Conservation (phyloP, 1,140 invertebrate genomes). For the Anoplolepis gracilipes region DNA sequence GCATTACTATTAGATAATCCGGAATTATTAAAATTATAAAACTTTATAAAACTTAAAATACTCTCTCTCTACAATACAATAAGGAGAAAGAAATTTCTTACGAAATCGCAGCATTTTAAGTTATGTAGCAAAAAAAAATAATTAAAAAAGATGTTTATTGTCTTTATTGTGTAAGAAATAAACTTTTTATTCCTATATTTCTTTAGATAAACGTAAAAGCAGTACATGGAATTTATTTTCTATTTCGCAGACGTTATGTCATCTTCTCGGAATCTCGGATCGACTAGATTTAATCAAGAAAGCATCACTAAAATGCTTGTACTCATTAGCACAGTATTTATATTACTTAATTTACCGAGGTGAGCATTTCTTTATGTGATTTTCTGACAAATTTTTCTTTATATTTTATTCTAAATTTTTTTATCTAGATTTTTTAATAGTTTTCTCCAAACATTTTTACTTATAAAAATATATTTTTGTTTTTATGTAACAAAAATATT, state of each 20-base stretch:
- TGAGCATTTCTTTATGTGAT: constrained; percentile 69
- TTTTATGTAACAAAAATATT: neutral
- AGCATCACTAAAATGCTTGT: constrained; percentile 87
- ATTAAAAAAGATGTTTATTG: too few species aligned
- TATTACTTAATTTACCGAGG: constrained; percentile 87
- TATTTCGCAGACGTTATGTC: constrained; percentile 81
- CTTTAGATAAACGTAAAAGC: neutral
- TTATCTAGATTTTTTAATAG: neutral
- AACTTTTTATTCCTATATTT: neutral
- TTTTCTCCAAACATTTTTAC: neutral
- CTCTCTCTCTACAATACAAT: neutral
- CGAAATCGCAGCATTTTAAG: neutral
- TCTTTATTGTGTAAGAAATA: neutral
- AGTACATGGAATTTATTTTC: constrained; percentile 20
- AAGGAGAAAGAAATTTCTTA: neutral
- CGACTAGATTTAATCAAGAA: constrained; percentile 85
- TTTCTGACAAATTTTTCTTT: neutral
- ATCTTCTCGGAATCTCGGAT: constrained; percentile 83
- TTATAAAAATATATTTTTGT: neutral
- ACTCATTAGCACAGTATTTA: constrained; percentile 87
- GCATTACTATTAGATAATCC: neutral
- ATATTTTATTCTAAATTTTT: neutral
- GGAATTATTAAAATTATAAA: constrained; percentile 4
- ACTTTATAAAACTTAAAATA: neutral
- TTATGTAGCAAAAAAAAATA: neutral